These are phyloP conservation scores for Phymastichus coffea DNA, from an alignment of 1,140 invertebrate species.

Conservation along the genomic window DNA sequence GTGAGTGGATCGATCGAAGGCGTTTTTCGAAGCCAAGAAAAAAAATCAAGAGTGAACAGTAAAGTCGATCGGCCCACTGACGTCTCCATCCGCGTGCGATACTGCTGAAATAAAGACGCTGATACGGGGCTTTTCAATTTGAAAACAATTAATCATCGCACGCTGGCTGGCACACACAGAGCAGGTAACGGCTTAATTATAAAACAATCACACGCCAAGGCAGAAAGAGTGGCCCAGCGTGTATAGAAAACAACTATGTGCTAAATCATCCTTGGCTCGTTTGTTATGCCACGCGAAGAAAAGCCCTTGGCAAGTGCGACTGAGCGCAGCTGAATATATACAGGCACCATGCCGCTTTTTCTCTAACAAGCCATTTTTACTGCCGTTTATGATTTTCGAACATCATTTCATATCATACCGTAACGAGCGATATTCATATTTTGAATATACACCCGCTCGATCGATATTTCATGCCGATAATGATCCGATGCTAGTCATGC, in stretches of 20 bases:
- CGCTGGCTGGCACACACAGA: slow-evolving; percentile 14
- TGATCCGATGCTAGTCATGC: too few relatives aligned
- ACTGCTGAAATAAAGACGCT: slow-evolving; percentile 48
- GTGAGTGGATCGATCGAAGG: slow-evolving; percentile 15
- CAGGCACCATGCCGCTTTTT: too few relatives aligned
- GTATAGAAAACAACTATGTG: slow-evolving; percentile 42
- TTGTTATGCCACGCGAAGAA: slow-evolving; percentile 43
- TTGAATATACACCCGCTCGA: too few relatives aligned
- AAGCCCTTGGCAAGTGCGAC: neutral
- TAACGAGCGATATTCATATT: too few relatives aligned
- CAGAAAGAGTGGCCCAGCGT: slow-evolving; percentile 27
- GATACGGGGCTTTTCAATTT: slow-evolving; percentile 53
- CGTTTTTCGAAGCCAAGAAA: slow-evolving; percentile 6
- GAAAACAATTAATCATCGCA: slow-evolving; percentile 55
- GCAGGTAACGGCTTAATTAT: slow-evolving; percentile 56
- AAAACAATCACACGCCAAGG: slow-evolving; percentile 55
- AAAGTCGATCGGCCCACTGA: slow-evolving; percentile 18
- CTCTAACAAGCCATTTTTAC: too few relatives aligned
- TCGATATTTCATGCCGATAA: too few relatives aligned
- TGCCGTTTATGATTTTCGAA: too few relatives aligned
- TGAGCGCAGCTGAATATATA: too few relatives aligned
- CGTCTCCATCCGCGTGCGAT: slow-evolving; percentile 2
- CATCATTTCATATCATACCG: too few relatives aligned
- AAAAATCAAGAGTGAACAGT: neutral
- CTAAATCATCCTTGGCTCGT: slow-evolving; percentile 56